phyloP scores from a whole-genome alignment of 2,888 invertebrate species.

The Troides helena region DNA sequence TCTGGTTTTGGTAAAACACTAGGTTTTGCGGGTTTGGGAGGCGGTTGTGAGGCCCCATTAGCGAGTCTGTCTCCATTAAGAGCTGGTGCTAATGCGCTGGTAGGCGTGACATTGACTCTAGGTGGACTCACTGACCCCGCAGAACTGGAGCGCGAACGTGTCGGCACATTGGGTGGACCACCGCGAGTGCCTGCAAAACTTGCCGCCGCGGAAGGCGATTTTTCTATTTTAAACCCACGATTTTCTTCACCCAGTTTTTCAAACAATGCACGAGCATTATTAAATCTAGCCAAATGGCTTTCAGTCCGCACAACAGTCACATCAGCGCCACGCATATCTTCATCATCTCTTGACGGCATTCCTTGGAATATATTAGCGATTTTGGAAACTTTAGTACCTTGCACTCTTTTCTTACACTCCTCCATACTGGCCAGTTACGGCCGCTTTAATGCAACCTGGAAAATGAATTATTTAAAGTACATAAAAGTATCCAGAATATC shows the following conservation, averaged over 20 bases:
- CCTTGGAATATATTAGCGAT: conserved; percentile 95
- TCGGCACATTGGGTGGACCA: conserved; percentile 74
- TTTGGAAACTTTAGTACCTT: conserved; percentile 93
- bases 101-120: conserved; percentile 77
- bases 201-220: conserved; percentile 79
- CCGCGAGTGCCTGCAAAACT: conserved; percentile 79
- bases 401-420: conserved; percentile 82
- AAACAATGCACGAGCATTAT: conserved; percentile 94
- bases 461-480: conserved; percentile 53
- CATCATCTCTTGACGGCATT: conserved; percentile 81
- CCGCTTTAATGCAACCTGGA: conserved; percentile 77
- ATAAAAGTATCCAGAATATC: conserved; percentile 42
- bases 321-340: conserved; percentile 75
- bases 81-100: conserved; percentile 66
- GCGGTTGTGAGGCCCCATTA: conserved; percentile 71
- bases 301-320: conserved; percentile 91
- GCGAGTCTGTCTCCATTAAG: conserved; percentile 66
- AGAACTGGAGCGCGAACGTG: conserved; percentile 83
- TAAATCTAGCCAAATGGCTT: conserved; percentile 94
- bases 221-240: conserved; percentile 80
- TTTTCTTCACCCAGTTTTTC: conserved; percentile 92
- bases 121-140: conserved; percentile 83
- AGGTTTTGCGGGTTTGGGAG: conserved; percentile 75
- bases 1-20: conserved; percentile 86
- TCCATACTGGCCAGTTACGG: conserved; percentile 81